Percentiles rank a stretch among this genome's conserved stretches.
Conservation (phyloP, 2,888 invertebrate genomes). For the Leuctra nigra region DNA sequence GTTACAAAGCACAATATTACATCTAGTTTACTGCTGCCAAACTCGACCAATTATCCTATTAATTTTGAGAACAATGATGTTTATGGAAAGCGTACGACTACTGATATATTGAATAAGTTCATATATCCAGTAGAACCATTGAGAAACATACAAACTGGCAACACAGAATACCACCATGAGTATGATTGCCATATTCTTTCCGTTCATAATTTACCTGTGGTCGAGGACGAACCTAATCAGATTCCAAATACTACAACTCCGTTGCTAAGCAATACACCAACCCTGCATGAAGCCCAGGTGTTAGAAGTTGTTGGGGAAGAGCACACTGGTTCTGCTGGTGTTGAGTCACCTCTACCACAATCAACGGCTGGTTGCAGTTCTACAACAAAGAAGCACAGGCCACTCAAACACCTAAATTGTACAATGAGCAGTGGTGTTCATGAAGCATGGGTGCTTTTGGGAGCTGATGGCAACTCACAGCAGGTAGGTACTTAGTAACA, state of each 20-base stretch:
- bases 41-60: neutral
- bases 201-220: neutral
- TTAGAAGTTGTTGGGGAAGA: neutral
- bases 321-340: no score
- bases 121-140: neutral
- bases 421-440: neutral
- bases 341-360: no score
- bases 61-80: neutral
- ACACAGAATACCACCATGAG: neutral
- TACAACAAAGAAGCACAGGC: neutral
- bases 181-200: neutral
- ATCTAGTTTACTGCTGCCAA: no score
- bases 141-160: neutral
- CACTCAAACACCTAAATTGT: neutral
- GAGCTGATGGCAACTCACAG: constrained; percentile 6
- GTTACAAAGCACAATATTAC: no score
- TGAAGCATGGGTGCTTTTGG: constrained; percentile 8
- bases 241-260: neutral
- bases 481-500: neutral
- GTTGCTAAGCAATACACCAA: neutral
- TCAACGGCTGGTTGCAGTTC: neutral
- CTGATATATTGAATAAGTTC: neutral
- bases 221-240: neutral
- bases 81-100: no score
- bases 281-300: neutral